A percentile compares a stretch with the other conserved stretches of the same genome.
Conservation (phyloP, 1,140 invertebrate species). For the Thrips palmi region DNA sequence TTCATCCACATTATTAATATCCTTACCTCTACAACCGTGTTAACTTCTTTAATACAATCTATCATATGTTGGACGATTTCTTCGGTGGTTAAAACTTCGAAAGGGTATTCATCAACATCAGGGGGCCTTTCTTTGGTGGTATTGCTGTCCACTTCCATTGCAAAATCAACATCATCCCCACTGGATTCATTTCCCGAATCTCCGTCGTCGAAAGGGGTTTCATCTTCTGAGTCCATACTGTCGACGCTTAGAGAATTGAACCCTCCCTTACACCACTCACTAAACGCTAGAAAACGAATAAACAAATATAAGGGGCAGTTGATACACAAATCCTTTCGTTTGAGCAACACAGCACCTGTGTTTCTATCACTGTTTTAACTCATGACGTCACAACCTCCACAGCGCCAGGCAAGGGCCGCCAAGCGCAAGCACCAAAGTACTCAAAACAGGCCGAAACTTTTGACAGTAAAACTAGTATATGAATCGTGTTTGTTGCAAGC, state of each 20-base stretch:
- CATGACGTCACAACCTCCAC: too few species aligned
- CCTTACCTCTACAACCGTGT: constrained; percentile 64
- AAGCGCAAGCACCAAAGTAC: too few species aligned
- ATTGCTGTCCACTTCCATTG: constrained; percentile 73
- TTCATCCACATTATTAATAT: constrained; percentile 5
- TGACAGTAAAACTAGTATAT: too few species aligned
- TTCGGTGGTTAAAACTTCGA: constrained; percentile 85
- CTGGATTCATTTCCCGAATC: constrained; percentile 83
- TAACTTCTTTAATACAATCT: constrained; percentile 91
- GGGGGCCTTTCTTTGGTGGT: constrained; percentile 53
- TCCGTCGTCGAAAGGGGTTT: constrained; percentile 66
- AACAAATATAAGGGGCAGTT: too few species aligned
- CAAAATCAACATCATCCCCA: constrained; percentile 79
- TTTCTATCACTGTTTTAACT: too few species aligned
- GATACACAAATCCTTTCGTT: too few species aligned
- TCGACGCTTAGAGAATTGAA: constrained; percentile 18
- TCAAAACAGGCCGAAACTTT: too few species aligned
- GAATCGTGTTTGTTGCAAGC: too few species aligned
- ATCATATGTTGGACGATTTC: constrained; percentile 95
- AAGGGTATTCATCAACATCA: constrained; percentile 79
- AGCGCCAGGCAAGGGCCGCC: too few species aligned
- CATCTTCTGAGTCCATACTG: constrained; percentile 79
- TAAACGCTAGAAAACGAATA: constrained; percentile 8
- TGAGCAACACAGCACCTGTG: too few species aligned
- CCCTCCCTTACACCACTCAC: constrained; percentile 4